phyloP scores from a whole-genome alignment of 1,140 invertebrate species.

The Babylonia areolata region DNA sequence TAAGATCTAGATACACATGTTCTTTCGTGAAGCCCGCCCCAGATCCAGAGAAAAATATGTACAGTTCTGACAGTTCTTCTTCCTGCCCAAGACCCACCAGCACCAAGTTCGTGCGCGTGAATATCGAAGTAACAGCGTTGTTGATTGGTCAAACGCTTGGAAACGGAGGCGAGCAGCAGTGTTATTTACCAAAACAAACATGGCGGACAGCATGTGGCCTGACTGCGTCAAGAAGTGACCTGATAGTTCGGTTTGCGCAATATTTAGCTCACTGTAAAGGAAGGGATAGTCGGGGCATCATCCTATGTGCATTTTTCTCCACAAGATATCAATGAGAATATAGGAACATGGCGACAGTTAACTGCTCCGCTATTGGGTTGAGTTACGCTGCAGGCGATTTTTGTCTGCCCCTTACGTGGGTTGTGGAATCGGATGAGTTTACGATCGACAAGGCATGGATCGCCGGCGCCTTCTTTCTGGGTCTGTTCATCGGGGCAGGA shows the following conservation, averaged over 20 bases:
- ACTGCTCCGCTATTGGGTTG: constrained; percentile 13
- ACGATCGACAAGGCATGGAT: constrained; percentile 55
- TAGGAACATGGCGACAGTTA: neutral
- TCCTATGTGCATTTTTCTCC: neutral
- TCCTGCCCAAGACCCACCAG: neutral
- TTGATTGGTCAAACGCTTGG: constrained; percentile 37
- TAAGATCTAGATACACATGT: neutral
- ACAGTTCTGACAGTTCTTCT: neutral
- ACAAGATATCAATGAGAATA: neutral
- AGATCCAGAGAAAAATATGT: no score
- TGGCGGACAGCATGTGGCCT: constrained; percentile 40
- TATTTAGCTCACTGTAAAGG: neutral
- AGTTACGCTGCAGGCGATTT: constrained; percentile 35
- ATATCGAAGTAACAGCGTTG: neutral
- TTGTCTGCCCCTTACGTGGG: constrained; percentile 52
- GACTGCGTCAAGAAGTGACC: no score
- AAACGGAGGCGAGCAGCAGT: neutral
- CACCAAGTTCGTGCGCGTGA: neutral
- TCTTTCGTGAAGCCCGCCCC: neutral
- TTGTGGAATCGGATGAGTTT: constrained; percentile 49
- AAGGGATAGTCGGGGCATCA: no score
- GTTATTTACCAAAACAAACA: constrained; percentile 49
- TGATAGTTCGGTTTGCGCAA: neutral
- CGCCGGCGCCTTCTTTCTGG: constrained; percentile 62
- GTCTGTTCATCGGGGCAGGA: constrained; percentile 53